Base-by-base conservation (phyloP, 1,140 invertebrate species). In the Drosophila azteca region DNA sequence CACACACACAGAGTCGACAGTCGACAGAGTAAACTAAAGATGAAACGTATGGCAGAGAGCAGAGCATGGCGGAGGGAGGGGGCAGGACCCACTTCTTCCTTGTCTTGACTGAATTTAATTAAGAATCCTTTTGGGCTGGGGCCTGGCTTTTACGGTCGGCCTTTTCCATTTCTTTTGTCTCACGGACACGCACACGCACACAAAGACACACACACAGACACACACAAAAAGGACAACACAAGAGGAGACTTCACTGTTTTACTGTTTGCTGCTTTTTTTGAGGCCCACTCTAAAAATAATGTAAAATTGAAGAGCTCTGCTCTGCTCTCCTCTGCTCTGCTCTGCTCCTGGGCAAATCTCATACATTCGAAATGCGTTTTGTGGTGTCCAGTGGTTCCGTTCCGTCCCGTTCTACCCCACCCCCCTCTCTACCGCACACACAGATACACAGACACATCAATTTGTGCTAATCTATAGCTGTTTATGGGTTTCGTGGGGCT, bases 101-200 rank as follows among this genome's bases (percentile, higher is more conserved):
- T 75, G 71, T 76, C 73, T 75, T 87, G 82, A 44, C 55, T 68
- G 77, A 85, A 85, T 85, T 85, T 85, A 85, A 85, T 85, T 85
- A 85, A 87, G 82, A 85, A 85, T 76, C 81, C 81, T 87, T 85
- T 81, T 63, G 79, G 79, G 53, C 44, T 60, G 26, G 11, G 35
- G 50, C 70, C 64, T 75, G 70, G 59, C 73, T 82, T 74, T 74
- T 70, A 63, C 60, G 55, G 55, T 48, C 35, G 41, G 51, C 29
- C 50, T 44, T 65, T 24, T 22, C 43, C 17, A 43, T 31, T 43
- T 44, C 78, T 60, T 79, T 81, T 81, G 78, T 81, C 63, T 81
- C 59, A 68, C 22, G 50, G 46, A 51, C 35, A 41, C 24, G 31
- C 22, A 11, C 50, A 15, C 41, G 48, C 8, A 26, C 20, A 17